These are phyloP conservation scores for Neuroterus valhalla DNA, from an alignment of 1,140 invertebrate species.

Conservation along the genomic window DNA sequence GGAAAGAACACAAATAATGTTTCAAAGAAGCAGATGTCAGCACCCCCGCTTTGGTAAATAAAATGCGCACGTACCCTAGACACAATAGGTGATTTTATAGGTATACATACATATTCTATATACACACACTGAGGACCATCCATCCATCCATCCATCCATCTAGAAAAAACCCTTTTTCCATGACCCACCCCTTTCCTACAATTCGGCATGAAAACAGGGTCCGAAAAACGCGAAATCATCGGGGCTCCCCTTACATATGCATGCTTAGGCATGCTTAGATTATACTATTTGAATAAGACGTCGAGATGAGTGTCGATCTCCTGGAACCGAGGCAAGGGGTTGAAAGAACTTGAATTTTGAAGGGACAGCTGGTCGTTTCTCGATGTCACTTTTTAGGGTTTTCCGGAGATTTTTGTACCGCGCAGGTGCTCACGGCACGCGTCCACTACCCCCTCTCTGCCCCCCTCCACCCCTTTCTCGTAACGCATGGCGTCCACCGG, in stretches of 20 bases:
- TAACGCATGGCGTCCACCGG: no score
- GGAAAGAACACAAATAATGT: neutral
- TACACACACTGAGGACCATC: neutral
- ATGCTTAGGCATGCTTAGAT: constrained; percentile 41
- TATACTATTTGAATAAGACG: constrained; percentile 66
- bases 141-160: no score
- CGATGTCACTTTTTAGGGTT: constrained; percentile 51
- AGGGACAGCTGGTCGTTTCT: constrained; percentile 49
- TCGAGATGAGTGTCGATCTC: constrained; percentile 40
- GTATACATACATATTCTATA: constrained; percentile 12
- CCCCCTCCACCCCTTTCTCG: constrained; percentile 6
- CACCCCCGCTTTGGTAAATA: constrained; percentile 14
- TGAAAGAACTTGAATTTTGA: no score
- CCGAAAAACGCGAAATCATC: constrained; percentile 53
- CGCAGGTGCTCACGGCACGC: constrained; percentile 67
- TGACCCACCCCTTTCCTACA: constrained; percentile 54
- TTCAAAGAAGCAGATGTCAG: neutral
- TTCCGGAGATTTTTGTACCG: constrained; percentile 59
- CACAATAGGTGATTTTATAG: constrained; percentile 43
- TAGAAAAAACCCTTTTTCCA: neutral
- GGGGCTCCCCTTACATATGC: constrained; percentile 34
- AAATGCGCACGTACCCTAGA: constrained; percentile 29
- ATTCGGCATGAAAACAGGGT: constrained; percentile 45
- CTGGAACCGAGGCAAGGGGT: no score
- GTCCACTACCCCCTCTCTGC: constrained; percentile 43